Evolutionary conservation across 23 tunicate species (phyloP).

Genomic region (Corella eumyota): DNA sequence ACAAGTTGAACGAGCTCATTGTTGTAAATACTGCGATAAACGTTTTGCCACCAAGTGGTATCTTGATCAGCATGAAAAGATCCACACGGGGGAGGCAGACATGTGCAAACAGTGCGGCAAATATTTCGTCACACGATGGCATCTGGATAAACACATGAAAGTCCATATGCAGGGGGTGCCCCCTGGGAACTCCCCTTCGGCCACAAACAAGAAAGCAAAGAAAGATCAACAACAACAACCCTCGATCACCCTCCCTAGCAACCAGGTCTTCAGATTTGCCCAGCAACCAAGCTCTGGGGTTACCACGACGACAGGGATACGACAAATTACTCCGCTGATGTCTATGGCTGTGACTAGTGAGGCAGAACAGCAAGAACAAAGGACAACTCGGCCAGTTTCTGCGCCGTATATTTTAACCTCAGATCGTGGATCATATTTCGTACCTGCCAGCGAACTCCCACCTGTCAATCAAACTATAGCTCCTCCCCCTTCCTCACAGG

Average conservation of each 20-base stretch:
- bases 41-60: slow-evolving; percentile 94
- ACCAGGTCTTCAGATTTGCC: not conserved
- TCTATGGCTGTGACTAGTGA: not conserved
- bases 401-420: not conserved
- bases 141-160: slow-evolving; percentile 79
- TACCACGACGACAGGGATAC: not conserved
- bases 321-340: not conserved
- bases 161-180: slow-evolving; percentile 47
- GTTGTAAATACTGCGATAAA: slow-evolving; percentile 77
- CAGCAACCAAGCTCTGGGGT: slow-evolving; percentile 4
- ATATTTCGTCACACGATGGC: slow-evolving; percentile 89
- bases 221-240: slow-evolving; percentile 6
- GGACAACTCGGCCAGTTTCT: not conserved
- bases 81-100: slow-evolving; percentile 93
- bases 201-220: slow-evolving; percentile 37
- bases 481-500: too few species aligned
- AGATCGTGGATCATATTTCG: too few species aligned
- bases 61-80: slow-evolving; percentile 83
- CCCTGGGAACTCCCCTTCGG: slow-evolving; percentile 16
- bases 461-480: too few species aligned
- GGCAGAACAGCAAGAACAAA: not conserved
- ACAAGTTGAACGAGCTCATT: slow-evolving; percentile 49
- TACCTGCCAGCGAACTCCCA: too few species aligned
- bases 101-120: slow-evolving; percentile 81
- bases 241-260: not conserved